Percentiles rank a stretch among this genome's conserved stretches.
Evolutionary conservation across 2,888 invertebrate genomes (phyloP).

Genomic region (Melinopterus prodromus): DNA sequence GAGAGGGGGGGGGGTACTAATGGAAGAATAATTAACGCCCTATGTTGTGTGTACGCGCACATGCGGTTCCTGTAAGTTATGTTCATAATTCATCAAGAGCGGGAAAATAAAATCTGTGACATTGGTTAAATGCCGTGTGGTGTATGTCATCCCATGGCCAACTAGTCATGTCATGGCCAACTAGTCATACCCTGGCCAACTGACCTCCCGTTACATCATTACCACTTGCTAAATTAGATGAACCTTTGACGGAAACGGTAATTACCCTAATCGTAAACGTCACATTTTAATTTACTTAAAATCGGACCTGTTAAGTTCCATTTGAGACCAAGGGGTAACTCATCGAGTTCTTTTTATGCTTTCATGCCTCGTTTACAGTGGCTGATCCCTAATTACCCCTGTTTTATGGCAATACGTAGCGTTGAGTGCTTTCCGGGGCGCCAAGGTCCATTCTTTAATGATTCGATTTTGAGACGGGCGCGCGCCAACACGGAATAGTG

Average conservation of each 20-base stretch:
- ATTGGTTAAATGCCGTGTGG: not conserved
- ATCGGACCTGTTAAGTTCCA: not conserved
- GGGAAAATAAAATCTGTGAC: not conserved
- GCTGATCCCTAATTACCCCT: not conserved
- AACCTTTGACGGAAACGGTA: too few species aligned
- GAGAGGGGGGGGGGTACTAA: not conserved
- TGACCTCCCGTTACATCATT: too few species aligned
- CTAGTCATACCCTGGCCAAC: too few species aligned
- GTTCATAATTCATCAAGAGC: not conserved
- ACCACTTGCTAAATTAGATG: too few species aligned
- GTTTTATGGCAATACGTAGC: conserved; percentile 4
- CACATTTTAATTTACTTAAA: not conserved
- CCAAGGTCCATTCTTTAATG: not conserved
- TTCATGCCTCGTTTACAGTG: not conserved
- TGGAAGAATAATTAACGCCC: not conserved
- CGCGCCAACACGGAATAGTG: not conserved
- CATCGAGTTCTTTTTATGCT: conserved; percentile 4
- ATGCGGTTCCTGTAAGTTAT: not conserved
- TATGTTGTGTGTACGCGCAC: not conserved
- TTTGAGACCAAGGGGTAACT: not conserved
- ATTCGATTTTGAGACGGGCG: not conserved
- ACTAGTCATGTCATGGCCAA: too few species aligned
- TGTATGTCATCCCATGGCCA: too few species aligned
- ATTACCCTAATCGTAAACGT: too few species aligned
- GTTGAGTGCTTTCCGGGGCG: not conserved